These are phyloP conservation scores for Rutpela maculata DNA, from an alignment of 2,888 invertebrate species.

Conservation along the genomic window DNA sequence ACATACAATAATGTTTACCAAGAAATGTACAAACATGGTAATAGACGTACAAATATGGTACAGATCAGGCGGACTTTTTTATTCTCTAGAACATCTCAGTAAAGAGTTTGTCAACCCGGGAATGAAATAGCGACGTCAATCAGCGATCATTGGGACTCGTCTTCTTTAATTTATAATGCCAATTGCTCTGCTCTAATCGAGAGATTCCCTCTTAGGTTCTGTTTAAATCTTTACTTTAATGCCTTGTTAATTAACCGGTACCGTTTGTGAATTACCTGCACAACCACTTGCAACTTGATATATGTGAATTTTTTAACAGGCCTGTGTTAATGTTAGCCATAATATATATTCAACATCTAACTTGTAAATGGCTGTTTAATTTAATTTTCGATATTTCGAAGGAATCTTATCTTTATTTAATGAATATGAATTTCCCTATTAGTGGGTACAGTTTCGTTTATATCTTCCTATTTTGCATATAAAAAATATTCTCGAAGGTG, in stretches of 20 bases:
- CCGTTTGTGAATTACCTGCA: conserved; percentile 43
- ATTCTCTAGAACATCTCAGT: conserved; percentile 45
- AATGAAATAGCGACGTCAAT: conserved; percentile 48
- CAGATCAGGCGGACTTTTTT: conserved; percentile 47
- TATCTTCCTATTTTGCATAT: conserved; percentile 1
- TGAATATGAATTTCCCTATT: conserved; percentile 19
- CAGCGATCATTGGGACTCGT: conserved; percentile 45
- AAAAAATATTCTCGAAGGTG: not conserved
- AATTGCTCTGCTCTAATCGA: conserved; percentile 51
- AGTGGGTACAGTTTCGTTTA: not conserved
- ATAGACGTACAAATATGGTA: conserved; percentile 53
- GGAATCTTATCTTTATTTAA: conserved; percentile 19
- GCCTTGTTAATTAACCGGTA: conserved; percentile 49
- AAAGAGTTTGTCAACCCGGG: conserved; percentile 53
- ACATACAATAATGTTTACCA: conserved; percentile 43
- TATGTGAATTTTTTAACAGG: conserved; percentile 41
- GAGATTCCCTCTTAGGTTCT: conserved; percentile 49
- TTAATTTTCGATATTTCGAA: conserved; percentile 22
- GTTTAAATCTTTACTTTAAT: conserved; percentile 50
- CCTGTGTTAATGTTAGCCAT: conserved; percentile 20
- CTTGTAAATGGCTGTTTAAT: conserved; percentile 26
- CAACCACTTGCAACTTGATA: conserved; percentile 39
- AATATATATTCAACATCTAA: conserved; percentile 12
- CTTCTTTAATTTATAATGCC: conserved; percentile 53
- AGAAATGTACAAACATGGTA: conserved; percentile 53